A percentile compares a stretch with the other conserved stretches of the same genome.
Evolutionary conservation across 2,888 invertebrate species (phyloP).

Genomic region (Neria commutata): DNA sequence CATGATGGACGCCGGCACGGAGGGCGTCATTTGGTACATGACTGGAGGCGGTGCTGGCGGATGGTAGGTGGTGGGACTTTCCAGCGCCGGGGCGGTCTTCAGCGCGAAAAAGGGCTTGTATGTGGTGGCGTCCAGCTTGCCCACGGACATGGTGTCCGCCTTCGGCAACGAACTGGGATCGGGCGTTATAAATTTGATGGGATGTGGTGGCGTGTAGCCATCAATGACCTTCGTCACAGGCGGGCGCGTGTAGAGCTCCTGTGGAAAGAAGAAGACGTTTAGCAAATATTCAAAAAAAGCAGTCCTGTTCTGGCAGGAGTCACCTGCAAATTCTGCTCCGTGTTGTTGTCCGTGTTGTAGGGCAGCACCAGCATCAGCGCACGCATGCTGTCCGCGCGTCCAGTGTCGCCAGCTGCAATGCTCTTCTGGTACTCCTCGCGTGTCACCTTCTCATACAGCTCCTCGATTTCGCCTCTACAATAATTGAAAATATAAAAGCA

Average conservation of each 20-base stretch:
- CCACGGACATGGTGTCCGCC: slow-evolving; percentile 43
- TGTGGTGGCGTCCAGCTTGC: slow-evolving; percentile 61
- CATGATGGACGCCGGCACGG: slow-evolving; percentile 32
- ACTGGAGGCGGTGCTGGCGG: slow-evolving; percentile 38
- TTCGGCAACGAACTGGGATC: slow-evolving; percentile 45
- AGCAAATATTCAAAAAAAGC: not conserved
- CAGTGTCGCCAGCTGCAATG: slow-evolving; percentile 56
- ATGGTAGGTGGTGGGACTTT: slow-evolving; percentile 52
- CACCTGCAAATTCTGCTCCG: slow-evolving; percentile 57
- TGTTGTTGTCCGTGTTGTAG: slow-evolving; percentile 58
- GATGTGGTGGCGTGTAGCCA: slow-evolving; percentile 50
- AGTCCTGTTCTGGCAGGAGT: no score
- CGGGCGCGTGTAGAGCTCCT: slow-evolving; percentile 59
- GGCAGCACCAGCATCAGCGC: slow-evolving; percentile 61
- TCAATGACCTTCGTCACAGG: slow-evolving; percentile 60
- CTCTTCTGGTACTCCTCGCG: slow-evolving; percentile 61
- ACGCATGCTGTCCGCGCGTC: slow-evolving; percentile 60
- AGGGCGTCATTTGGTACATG: slow-evolving; percentile 42
- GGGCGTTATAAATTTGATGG: slow-evolving; percentile 52
- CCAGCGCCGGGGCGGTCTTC: slow-evolving; percentile 39
- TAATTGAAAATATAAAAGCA: not conserved
- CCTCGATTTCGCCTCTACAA: slow-evolving; percentile 61
- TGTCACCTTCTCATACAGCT: slow-evolving; percentile 61
- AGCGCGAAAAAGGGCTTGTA: slow-evolving; percentile 62
- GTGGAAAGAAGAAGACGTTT: slow-evolving; percentile 4